Base-by-base conservation (phyloP, 2,888 invertebrate genomes). In the Mesoligia furuncula region DNA sequence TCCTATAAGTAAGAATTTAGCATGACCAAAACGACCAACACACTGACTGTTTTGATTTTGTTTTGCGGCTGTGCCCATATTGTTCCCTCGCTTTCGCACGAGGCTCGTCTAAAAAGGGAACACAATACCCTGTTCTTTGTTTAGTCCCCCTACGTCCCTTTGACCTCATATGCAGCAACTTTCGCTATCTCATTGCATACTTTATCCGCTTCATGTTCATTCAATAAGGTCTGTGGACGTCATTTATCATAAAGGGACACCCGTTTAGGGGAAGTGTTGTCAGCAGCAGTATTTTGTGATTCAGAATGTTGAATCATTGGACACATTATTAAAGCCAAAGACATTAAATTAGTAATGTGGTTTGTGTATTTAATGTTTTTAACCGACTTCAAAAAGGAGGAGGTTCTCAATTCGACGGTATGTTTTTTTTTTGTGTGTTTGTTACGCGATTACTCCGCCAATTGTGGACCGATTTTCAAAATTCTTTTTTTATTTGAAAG, bases 121-220 rank as follows among this genome's bases (percentile, higher is more conserved):
- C 79, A 87, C 83, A 86, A 87, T 86, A 85, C 75, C 77, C 74
- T 75, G 76, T 83, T 75, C 88, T 85, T 87, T 87, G 87, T 87
- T 85, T 79, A 65, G 61, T 76, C 79, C 79, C 85, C 78, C 78
- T 73, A 64, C 80, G 77, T 81, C 80, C 73, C 75, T 83, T 84
- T 76, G 85, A 80, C 83, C 85, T 80, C 74, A 77, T 82, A 87
- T 82, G 74, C 83, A 70, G 59, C 66, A 66, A 77, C 65, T 75
- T 79, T 82, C 42, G 79, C 66, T 81, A 67, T 77, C 64, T 80
- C 67, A 70, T 51, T 80, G 75, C 80, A 83, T 80, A 80, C 69
- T 77, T 82, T 85, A 87, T 80, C 69, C 51, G 75, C 71, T 65
- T 81, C 83, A 84, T 84, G 77, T 77, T 84, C 75, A 77, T 81